These are phyloP conservation scores for Aelia acuminata DNA, from an alignment of 2,888 invertebrate genomes.

Conservation along the genomic window DNA sequence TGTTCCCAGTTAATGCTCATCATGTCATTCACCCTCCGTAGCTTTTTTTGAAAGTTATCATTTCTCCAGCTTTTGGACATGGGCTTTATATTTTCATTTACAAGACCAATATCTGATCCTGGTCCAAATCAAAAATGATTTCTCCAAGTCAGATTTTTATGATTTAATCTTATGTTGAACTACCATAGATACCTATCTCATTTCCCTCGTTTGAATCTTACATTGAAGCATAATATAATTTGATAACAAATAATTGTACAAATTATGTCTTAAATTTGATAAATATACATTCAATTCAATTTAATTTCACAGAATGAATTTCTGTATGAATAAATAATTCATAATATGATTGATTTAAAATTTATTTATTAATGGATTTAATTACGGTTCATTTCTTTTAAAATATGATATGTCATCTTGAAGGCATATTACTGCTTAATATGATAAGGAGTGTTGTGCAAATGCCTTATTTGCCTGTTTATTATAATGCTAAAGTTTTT, in stretches of 20 bases:
- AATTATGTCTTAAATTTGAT: neutral
- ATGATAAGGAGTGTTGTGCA: neutral
- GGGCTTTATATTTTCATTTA: neutral
- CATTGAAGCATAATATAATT: neutral
- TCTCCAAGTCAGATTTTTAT: neutral
- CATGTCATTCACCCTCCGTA: neutral
- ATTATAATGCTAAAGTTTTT: neutral
- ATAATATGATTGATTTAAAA: neutral
- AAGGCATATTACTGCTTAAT: neutral
- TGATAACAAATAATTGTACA: neutral
- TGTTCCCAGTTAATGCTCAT: neutral
- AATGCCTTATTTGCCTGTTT: neutral
- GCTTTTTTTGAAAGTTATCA: neutral
- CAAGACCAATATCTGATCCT: neutral
- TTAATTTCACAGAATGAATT: neutral
- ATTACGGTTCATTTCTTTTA: neutral
- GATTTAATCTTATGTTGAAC: neutral
- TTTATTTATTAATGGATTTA: neutral
- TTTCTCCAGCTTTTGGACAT: neutral
- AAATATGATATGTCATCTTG: neutral
- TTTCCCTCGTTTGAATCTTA: neutral
- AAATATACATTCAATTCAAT: neutral
- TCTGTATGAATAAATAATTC: neutral
- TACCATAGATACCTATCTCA: neutral
- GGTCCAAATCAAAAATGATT: neutral